A percentile compares a stretch with the other conserved stretches of the same genome.
Conservation (phyloP, 1,140 invertebrate genomes). For the Dolichoris vasculosae region DNA sequence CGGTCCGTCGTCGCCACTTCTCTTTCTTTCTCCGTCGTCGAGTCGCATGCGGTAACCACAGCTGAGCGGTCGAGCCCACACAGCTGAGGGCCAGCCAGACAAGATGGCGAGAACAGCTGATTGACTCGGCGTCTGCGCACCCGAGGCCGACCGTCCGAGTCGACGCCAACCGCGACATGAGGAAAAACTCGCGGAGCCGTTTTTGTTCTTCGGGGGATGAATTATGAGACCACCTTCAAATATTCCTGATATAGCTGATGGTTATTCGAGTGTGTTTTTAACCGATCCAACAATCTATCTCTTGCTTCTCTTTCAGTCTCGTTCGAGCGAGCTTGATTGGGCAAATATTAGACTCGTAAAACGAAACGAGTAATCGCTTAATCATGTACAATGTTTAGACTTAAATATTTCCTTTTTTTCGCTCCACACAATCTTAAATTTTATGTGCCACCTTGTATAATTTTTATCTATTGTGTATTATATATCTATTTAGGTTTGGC, state of each 20-base stretch:
- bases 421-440: neutral
- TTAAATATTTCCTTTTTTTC: neutral
- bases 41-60: conserved; percentile 62
- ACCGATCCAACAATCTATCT: too few species aligned
- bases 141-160: neutral
- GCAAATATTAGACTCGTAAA: too few species aligned
- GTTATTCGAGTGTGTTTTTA: too few species aligned
- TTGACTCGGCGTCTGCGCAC: conserved; percentile 51
- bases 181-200: too few species aligned
- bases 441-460: neutral
- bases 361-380: too few species aligned
- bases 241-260: too few species aligned
- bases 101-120: conserved; percentile 73
- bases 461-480: neutral
- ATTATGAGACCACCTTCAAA: too few species aligned
- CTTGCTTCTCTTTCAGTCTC: too few species aligned
- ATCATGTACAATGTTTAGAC: too few species aligned
- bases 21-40: neutral
- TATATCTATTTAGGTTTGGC: neutral
- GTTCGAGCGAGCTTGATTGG: too few species aligned
- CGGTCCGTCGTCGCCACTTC: neutral
- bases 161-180: neutral
- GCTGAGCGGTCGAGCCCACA: conserved; percentile 68
- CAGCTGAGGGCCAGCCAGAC: conserved; percentile 62
- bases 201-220: too few species aligned